A percentile compares a stretch with the other conserved stretches of the same genome.
Evolutionary conservation across 2,113 vertebrate genomes (phyloP).

Genomic region (Sander vitreus): DNA sequence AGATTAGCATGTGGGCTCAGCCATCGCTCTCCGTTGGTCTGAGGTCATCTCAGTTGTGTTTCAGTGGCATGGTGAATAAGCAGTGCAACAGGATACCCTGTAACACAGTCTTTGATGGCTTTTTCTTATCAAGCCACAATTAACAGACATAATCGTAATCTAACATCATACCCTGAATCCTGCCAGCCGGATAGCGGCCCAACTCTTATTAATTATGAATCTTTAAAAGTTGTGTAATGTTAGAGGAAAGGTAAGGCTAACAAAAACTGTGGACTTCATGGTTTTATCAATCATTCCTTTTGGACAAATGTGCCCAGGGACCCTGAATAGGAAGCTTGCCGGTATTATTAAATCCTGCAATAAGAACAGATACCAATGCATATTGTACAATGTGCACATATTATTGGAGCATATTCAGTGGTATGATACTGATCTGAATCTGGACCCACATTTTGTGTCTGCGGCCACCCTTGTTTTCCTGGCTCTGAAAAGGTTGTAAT

Average conservation of each 20-base stretch:
- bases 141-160: neutral
- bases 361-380: neutral
- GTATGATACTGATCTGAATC: neutral
- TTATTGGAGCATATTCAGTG: neutral
- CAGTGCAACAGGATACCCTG: no score
- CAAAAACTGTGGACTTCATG: neutral
- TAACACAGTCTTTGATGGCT: no score
- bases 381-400: neutral
- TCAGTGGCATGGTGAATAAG: no score
- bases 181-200: neutral
- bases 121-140: neutral
- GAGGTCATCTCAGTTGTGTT: neutral
- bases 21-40: neutral
- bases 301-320: neutral
- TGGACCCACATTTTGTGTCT: neutral
- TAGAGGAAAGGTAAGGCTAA: neutral
- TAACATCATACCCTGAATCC: neutral
- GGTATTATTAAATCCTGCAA: neutral
- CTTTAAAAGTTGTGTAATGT: neutral
- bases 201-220: neutral
- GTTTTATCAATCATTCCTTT: neutral
- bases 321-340: neutral
- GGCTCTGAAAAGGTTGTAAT: neutral
- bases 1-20: neutral
- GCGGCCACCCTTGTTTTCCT: neutral